phyloP scores from a whole-genome alignment of 2,888 invertebrate species.

The Heliconius erato region DNA sequence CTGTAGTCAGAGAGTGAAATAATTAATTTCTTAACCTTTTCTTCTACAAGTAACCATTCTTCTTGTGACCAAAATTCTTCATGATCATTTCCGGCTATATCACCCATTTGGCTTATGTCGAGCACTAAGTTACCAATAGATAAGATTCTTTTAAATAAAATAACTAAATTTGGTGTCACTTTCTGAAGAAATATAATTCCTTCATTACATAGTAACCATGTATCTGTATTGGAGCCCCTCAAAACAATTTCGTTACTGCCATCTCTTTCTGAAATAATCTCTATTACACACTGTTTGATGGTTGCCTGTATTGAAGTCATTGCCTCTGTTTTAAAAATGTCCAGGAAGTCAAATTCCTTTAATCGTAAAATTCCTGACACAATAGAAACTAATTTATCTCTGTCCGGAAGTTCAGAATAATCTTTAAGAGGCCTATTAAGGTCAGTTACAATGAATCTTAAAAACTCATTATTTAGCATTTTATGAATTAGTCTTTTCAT shows the following conservation, averaged over 20 bases:
- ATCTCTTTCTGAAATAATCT: slow-evolving; percentile 84
- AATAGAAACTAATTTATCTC: slow-evolving; percentile 95
- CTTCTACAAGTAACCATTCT: slow-evolving; percentile 89
- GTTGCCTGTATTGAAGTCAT: slow-evolving; percentile 94
- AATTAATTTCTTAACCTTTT: slow-evolving; percentile 91
- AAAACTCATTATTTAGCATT: slow-evolving; percentile 98
- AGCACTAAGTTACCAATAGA: slow-evolving; percentile 91
- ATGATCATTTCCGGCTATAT: slow-evolving; percentile 85
- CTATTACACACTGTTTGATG: slow-evolving; percentile 95
- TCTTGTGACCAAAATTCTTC: slow-evolving; percentile 90
- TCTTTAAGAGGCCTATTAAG: slow-evolving; percentile 92
- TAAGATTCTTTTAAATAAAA: slow-evolving; percentile 90
- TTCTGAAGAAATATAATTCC: slow-evolving; percentile 89
- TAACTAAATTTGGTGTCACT: slow-evolving; percentile 88
- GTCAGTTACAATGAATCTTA: slow-evolving; percentile 95
- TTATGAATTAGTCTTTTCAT: slow-evolving; percentile 98
- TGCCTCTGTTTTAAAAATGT: slow-evolving; percentile 94
- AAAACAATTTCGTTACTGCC: slow-evolving; percentile 79
- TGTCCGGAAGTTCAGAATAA: slow-evolving; percentile 88
- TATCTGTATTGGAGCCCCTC: slow-evolving; percentile 77
- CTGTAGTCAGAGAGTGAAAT: slow-evolving; percentile 95
- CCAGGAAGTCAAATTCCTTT: slow-evolving; percentile 95
- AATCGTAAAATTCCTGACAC: slow-evolving; percentile 96
- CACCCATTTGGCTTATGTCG: slow-evolving; percentile 88
- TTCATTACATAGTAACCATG: slow-evolving; percentile 87